A percentile compares a stretch with the other conserved stretches of the same genome.
phyloP scores from a whole-genome alignment of 2,113 vertebrate species.

The Guaruba guarouba region DNA sequence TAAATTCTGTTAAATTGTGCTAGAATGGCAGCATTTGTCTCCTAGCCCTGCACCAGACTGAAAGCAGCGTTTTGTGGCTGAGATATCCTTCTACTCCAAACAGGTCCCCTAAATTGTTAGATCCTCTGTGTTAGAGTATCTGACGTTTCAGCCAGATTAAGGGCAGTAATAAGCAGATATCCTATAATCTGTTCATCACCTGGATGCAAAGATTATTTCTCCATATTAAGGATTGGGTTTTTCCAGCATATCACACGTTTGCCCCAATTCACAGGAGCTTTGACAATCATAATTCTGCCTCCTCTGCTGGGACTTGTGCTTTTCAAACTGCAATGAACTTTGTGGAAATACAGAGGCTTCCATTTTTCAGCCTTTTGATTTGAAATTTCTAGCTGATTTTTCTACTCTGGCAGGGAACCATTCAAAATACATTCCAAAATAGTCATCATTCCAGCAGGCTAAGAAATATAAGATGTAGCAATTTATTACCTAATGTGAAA shows the following conservation, averaged over 20 bases:
- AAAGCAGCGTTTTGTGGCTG: neutral
- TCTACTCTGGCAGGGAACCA: conserved; percentile 70
- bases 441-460: conserved; percentile 67
- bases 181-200: neutral
- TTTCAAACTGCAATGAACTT: conserved; percentile 37
- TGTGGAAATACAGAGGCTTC: conserved; percentile 40
- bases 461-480: conserved; percentile 56
- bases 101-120: neutral
- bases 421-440: conserved; percentile 70
- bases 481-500: conserved; percentile 69
- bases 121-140: neutral
- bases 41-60: neutral
- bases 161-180: neutral
- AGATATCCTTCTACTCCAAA: fast-evolving
- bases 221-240: neutral
- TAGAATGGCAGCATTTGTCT: neutral
- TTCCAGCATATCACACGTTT: neutral
- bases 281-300: conserved; percentile 21
- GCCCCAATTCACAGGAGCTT: neutral
- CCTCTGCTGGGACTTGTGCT: conserved; percentile 42
- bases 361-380: conserved; percentile 62
- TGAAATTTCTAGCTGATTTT: conserved; percentile 65
- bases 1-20: neutral
- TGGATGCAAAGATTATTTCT: neutral
- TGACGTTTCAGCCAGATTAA: neutral